A percentile compares a stretch with the other conserved stretches of the same genome.
Evolutionary conservation across 2,797 vertebrate genomes (phyloP).

Genomic region (Oryzias sinensis): DNA sequence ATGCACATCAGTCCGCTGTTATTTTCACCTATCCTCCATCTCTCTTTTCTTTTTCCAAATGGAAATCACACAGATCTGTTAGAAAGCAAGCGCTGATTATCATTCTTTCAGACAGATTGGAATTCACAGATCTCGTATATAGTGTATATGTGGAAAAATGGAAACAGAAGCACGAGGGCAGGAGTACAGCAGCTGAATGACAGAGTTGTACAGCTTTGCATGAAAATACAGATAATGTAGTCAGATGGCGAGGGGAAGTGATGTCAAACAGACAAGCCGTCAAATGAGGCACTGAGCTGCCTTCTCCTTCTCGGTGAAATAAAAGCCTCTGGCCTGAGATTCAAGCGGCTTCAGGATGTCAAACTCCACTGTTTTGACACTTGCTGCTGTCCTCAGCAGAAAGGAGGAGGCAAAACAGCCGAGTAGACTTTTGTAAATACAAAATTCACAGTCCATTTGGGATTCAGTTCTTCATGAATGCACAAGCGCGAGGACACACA

Average conservation of each 20-base stretch:
- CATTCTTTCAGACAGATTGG: conserved; percentile 16
- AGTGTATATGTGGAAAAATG: no score
- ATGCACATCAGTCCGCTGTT: conserved; percentile 48
- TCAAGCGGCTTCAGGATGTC: conserved; percentile 69
- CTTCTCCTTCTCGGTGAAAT: conserved; percentile 45
- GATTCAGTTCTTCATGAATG: conserved; percentile 47
- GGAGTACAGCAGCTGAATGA: conserved; percentile 45
- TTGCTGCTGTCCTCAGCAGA: conserved; percentile 72
- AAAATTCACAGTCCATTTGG: conserved; percentile 60
- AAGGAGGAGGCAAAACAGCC: conserved; percentile 52
- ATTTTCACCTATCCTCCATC: conserved; percentile 35
- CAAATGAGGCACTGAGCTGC: conserved; percentile 59
- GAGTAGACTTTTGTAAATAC: conserved; percentile 52
- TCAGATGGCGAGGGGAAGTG: conserved; percentile 57
- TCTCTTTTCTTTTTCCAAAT: conserved; percentile 25
- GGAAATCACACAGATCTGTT: conserved; percentile 12
- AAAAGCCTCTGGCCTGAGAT: conserved; percentile 71
- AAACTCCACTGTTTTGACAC: conserved; percentile 68
- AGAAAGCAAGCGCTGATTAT: conserved; percentile 22
- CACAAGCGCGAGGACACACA: conserved; percentile 34
- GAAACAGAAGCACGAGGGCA: conserved; percentile 13
- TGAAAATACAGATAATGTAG: conserved; percentile 63
- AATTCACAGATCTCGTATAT: no score
- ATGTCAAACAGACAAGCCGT: conserved; percentile 74
- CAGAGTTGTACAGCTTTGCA: conserved; percentile 63